Evolutionary conservation across 2,888 invertebrate species (phyloP).

Genomic region (Cotesia congregata): DNA sequence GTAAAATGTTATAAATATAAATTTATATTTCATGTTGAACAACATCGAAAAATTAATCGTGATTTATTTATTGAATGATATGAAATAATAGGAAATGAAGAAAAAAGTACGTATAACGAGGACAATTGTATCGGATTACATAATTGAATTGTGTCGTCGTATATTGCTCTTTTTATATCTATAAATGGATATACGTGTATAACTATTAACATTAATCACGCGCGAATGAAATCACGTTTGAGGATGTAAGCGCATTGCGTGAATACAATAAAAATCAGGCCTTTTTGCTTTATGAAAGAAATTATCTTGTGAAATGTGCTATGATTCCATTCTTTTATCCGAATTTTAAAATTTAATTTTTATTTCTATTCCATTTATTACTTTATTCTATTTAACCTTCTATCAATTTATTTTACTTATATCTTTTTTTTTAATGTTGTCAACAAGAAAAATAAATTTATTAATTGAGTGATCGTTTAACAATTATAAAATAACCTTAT

Average conservation of each 20-base stretch:
- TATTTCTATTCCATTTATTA: constrained; percentile 14
- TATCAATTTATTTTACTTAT: constrained; percentile 11
- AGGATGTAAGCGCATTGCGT: constrained; percentile 37
- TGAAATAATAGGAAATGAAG: constrained; percentile 19
- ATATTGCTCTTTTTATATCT: constrained; percentile 9
- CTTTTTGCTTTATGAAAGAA: constrained; percentile 19
- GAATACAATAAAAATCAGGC: constrained; percentile 38
- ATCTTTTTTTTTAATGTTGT: not conserved
- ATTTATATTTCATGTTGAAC: not conserved
- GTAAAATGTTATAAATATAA: not conserved
- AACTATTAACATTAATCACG: constrained; percentile 20
- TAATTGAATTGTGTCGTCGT: constrained; percentile 46
- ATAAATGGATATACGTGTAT: not conserved
- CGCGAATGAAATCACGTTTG: constrained; percentile 34
- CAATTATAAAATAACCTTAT: too few relatives aligned
- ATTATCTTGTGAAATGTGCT: constrained; percentile 20
- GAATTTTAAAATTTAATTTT: not conserved
- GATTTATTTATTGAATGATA: not conserved
- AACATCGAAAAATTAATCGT: not conserved
- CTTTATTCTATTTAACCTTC: not conserved
- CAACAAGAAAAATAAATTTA: too few relatives aligned
- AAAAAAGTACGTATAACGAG: constrained; percentile 32
- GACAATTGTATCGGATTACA: constrained; percentile 44
- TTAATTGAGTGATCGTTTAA: too few relatives aligned
- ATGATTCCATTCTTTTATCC: constrained; percentile 6